Conservation (phyloP, 1,140 invertebrate species). For the Ceratina australensis region DNA sequence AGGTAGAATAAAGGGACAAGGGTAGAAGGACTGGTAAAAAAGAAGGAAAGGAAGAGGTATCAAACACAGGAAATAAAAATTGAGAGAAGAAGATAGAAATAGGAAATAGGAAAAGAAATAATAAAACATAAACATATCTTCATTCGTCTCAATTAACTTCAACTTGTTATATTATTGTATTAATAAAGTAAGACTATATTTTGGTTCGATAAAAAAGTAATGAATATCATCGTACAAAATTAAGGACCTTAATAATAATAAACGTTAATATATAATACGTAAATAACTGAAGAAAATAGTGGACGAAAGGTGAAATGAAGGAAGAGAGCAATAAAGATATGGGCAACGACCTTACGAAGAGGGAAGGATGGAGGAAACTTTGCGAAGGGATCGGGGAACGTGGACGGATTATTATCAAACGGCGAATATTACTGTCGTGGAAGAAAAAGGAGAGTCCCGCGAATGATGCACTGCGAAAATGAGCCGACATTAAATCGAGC, state of each 20-base stretch:
- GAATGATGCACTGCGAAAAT: constrained; percentile 50
- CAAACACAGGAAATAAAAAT: constrained; percentile 6
- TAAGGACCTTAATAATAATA: no score
- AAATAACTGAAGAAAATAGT: background rate
- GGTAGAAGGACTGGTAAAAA: constrained; percentile 23
- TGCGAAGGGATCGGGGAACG: background rate
- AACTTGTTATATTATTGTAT: no score
- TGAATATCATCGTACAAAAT: no score
- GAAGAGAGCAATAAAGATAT: constrained; percentile 7
- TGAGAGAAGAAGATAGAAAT: constrained; percentile 11
- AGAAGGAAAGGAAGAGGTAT: constrained; percentile 12
- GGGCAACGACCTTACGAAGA: constrained; percentile 3
- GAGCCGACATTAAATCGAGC: constrained; percentile 40
- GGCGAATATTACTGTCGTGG: constrained; percentile 47
- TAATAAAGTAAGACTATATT: no score
- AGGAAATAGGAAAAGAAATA: background rate
- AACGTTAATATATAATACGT: background rate
- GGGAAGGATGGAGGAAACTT: background rate
- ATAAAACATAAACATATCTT: no score
- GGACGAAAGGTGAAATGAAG: background rate
- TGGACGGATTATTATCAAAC: constrained; percentile 53
- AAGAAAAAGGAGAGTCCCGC: constrained; percentile 25
- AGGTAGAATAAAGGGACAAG: constrained; percentile 40
- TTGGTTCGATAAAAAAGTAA: background rate
- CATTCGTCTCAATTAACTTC: no score